Base-by-base conservation (phyloP, 1,140 invertebrate genomes). In the Brachionus angularis region DNA sequence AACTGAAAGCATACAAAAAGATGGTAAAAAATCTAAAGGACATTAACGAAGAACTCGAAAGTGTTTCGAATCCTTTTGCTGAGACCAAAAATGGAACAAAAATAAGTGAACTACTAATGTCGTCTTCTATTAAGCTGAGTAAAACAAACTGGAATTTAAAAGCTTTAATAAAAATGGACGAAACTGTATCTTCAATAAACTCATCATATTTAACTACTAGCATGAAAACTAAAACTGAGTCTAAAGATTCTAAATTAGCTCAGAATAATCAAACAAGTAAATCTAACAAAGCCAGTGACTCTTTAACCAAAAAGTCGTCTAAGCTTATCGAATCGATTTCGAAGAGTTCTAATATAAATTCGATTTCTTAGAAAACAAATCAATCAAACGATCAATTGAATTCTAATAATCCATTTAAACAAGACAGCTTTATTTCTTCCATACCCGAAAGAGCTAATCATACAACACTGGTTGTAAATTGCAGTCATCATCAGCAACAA, bases 241-340 rank as follows among this genome's bases (percentile, higher is more conserved):
- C n/a, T n/a, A n/a, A 47, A 46, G 42, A 50, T 4, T 27, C 49
- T 2, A 31, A 52, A n/a, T 31, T 25, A 46, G n/a, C n/a, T n/a
- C n/a, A n/a, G n/a, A n/a, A n/a, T n/a, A n/a, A n/a, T n/a, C n/a
- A n/a, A n/a, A n/a, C n/a, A n/a, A n/a, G n/a, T n/a, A n/a, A n/a
- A n/a, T n/a, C n/a, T n/a, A 58, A 46, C 34, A 34, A 25, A 16
- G 33, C 23, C n/a, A 67, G 42, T 31, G 62, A 42, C 33, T 67
- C 62, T 10, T 50, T 67, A 42, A 67, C 62, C 10, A 67, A 42
- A 25, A 67, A 39, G 5, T 42, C 62, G 10, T 67, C 62, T 12
- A 67, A 67, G 33, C 31, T 67, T 39, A 67, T 21, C 8, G 47
- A 67, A 50, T 67, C 62, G 5, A 67, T 58, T 10, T 58, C 53